Evolutionary conservation across 2,113 vertebrate genomes (phyloP), one percentile per base, ranked within the genome.

Genomic region (Panthera tigris): DNA sequence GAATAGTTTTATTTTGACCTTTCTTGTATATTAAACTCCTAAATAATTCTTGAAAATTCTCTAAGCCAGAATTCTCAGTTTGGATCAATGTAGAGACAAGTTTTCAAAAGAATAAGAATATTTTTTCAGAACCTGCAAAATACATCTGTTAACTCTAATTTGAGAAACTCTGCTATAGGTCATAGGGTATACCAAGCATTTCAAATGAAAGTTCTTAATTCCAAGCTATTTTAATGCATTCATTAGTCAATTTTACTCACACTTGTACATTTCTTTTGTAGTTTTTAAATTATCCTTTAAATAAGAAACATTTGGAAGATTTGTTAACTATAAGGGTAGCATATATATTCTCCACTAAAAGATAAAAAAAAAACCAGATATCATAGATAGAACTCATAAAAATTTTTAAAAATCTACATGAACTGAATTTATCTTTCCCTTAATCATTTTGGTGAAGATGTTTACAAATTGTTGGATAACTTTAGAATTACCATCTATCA

Each of bases 41-140:
- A 66, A 45, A 41, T 52, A n/a, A 94, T 85, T 36, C 76, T 86
- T 96, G 5, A 94, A 81, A 86, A 84, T 48, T 94, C 36, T 74
- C 3, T 48, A 81, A 57, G 39, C 9, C 57, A 73, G 3, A 94
- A 3, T 81, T 92, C 52, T 92, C 33, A 81, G 11, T 73, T 73
- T 52, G 10, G n/a, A 81, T 88, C 66, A 95, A 14, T 65, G 7
- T 73, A 68, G 78, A 73, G 71, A 63, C 29, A 50, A 2, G 3
- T 90, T 85, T 80, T 86, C 55, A 55, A 91, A 27, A 65, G 25
- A 81, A 33, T 25, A 76, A 74, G 31, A 55, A 50, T 23, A 81
- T 61, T 88, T 82, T 87, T 33, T 61, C 57, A 78, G 33, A 82
- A 48, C 9, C 16, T 73, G 27, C 52, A 61, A 90, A 90, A 78